Percentiles rank a stretch among this genome's conserved stretches.
Evolutionary conservation across 2,113 vertebrate species (phyloP).

Genomic region (Mionectes macconnelli): DNA sequence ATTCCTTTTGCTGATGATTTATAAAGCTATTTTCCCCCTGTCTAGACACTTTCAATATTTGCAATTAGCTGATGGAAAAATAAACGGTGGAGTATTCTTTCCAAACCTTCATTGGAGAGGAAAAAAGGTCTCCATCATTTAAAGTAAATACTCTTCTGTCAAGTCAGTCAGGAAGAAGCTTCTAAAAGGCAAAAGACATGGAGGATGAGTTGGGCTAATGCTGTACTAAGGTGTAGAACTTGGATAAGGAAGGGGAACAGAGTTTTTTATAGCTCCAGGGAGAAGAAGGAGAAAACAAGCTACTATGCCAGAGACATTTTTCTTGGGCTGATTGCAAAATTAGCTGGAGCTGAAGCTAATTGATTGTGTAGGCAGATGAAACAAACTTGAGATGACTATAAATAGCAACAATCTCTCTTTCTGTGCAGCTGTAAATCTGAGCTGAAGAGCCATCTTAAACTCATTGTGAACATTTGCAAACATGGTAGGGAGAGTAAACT

Average conservation of each 20-base stretch:
- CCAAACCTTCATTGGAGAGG: constrained; percentile 24
- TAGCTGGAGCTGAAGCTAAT: constrained; percentile 64
- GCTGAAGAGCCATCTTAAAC: not conserved
- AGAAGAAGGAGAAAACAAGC: constrained; percentile 24
- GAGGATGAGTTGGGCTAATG: not conserved
- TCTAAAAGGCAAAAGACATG: constrained; percentile 1
- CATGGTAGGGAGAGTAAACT: not conserved
- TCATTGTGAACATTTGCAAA: not conserved
- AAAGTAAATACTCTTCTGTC: constrained; percentile 25
- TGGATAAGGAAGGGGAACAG: not conserved
- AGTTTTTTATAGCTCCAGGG: constrained; percentile 44
- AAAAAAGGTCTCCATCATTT: constrained; percentile 14
- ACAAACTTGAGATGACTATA: constrained; percentile 57
- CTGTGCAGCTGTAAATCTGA: constrained; percentile 48
- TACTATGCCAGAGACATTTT: constrained; percentile 48
- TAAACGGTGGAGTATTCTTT: constrained; percentile 41
- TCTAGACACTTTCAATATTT: constrained; percentile 56
- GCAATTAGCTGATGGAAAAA: constrained; percentile 62
- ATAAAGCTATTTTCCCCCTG: constrained; percentile 35
- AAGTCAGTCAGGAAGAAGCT: constrained; percentile 12
- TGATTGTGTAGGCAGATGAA: constrained; percentile 69
- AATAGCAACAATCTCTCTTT: constrained; percentile 49
- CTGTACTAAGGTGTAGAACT: constrained; percentile 13
- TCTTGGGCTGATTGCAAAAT: constrained; percentile 61
- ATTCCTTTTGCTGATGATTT: constrained; percentile 53